Evolutionary conservation across 2,888 invertebrate species (phyloP), one percentile per base, ranked within the genome.

Genomic region (Coelinius sp.): DNA sequence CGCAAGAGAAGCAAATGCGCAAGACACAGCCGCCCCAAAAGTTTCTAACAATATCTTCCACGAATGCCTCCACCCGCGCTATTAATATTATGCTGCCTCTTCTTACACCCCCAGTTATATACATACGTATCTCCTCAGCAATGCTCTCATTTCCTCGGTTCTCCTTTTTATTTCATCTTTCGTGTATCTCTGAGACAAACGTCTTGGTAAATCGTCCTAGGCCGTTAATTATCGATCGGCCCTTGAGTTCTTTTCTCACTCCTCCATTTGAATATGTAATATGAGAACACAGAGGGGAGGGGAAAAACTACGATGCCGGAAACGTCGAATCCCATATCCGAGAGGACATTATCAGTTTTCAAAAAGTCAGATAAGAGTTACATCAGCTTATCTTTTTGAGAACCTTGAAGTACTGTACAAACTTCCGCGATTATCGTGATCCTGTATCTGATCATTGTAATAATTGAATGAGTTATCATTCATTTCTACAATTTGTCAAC

Each of bases 1-100:
- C 44, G 64, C 72, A 73, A 71, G 72, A 74, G 74, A 71, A 68
- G 75, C 70, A 72, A 46, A 62, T 27, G 68, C 67, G 68, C 72
- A 56, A 76, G 76, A 66, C 56, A 52, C 74, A 80, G 75, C 80
- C 81, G 80, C 81, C 81, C 82, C 81, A 79, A 77, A 82, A 17
- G 53, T 82, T 84, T 86, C 86, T 86, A 86, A 85, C 85, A 85
- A 86, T 86, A 85, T 85, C 85, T 80, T 83, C 79, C 82, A 80
- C 81, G 79, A 78, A 73, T 77, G 78, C 79, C 83, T 76, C 85
- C 86, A 83, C 86, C 86, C 83, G 85, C 85, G 84, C 84, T 82
- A 84, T 86, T 85, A 85, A 85, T 85, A 84, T 85, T 84, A 78
- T 72, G 63, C 75, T 66, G 56, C 62, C 56, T 68, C 71, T 66